Evolutionary conservation across 2,113 vertebrate species (phyloP).

Genomic region (Coptodon bakossiorum): DNA sequence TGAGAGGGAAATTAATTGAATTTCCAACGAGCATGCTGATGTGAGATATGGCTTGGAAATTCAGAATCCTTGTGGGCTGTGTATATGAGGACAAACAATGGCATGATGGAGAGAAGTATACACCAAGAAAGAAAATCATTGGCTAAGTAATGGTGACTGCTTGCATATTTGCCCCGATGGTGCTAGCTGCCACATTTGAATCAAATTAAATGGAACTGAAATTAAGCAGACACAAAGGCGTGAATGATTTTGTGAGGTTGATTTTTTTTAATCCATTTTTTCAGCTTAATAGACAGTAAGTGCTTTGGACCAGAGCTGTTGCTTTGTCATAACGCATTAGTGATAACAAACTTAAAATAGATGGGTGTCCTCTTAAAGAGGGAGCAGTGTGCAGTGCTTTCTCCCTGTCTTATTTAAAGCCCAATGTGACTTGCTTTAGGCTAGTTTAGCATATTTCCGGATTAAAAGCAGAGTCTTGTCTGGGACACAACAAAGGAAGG

Average conservation of each 20-base stretch:
- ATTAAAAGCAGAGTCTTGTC: slow-evolving; percentile 19
- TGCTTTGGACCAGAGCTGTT: neutral
- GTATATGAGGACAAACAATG: slow-evolving; percentile 9
- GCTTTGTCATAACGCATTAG: slow-evolving; percentile 29
- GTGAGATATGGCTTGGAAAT: slow-evolving; percentile 37
- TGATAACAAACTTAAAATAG: slow-evolving; percentile 16
- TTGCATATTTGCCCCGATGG: neutral
- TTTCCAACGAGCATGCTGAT: slow-evolving; percentile 47
- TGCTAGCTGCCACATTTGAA: neutral
- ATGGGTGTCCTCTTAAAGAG: slow-evolving; percentile 16
- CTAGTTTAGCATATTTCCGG: neutral
- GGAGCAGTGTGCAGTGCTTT: neutral
- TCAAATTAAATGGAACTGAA: neutral
- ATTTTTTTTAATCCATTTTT: neutral
- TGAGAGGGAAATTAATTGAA: slow-evolving; percentile 53
- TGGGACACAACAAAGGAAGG: neutral
- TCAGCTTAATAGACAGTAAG: neutral
- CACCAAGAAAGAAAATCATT: neutral
- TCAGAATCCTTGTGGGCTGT: neutral
- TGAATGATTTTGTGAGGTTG: slow-evolving; percentile 19
- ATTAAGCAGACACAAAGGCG: neutral
- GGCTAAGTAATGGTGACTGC: neutral
- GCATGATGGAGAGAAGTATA: neutral
- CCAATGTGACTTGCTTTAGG: slow-evolving; percentile 14
- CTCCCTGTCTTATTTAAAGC: slow-evolving; percentile 4